Base-by-base conservation (phyloP, 2,113 vertebrate genomes). In the Heterotis niloticus region DNA sequence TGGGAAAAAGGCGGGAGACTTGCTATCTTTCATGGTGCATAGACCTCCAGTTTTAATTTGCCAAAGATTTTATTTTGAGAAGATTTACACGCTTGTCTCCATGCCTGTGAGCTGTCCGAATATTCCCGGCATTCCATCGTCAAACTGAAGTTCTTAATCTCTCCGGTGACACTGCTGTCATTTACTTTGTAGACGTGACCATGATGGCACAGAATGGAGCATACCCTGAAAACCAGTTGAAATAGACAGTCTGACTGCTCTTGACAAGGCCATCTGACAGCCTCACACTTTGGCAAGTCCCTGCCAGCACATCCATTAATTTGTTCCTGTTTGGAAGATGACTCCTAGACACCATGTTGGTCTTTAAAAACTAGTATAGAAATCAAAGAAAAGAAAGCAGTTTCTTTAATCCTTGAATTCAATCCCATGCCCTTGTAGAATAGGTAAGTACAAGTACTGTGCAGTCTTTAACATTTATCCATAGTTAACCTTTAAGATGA, bases 281-380 rank as follows among this genome's bases (percentile, higher is more conserved):
- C 71, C 34, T 18, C 34, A 13, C 29, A 11, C 64, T 54, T 28
- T 86, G 84, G 44, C 10, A 86, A n/a, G n/a, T n/a, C n/a, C n/a
- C n/a, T n/a, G n/a, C n/a, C n/a, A n/a, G n/a, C n/a, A n/a, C n/a
- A n/a, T n/a, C n/a, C n/a, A n/a, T n/a, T n/a, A n/a, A n/a, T 82
- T 81, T 80, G 65, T 86, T 88, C 85, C 90, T n/a, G n/a, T 88
- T 88, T 86, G 79, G 84, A 83, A 88, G 87, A 90, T 90, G 3
- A 84, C 85, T 18, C 44, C 13, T 2, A 72, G 16, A 18, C 67
- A 69, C 26, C 26, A 23, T 23, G 23, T 17, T 17, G 7, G 24
- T 4, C 67, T 51, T 9, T 1, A 7, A 44, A 44, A 7, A 44
- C 34, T 7, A 7, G 7, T 7, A 51, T 7, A 7, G n/a, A 20